phyloP scores from a whole-genome alignment of 2,888 invertebrate genomes.

The Melieria picta region DNA sequence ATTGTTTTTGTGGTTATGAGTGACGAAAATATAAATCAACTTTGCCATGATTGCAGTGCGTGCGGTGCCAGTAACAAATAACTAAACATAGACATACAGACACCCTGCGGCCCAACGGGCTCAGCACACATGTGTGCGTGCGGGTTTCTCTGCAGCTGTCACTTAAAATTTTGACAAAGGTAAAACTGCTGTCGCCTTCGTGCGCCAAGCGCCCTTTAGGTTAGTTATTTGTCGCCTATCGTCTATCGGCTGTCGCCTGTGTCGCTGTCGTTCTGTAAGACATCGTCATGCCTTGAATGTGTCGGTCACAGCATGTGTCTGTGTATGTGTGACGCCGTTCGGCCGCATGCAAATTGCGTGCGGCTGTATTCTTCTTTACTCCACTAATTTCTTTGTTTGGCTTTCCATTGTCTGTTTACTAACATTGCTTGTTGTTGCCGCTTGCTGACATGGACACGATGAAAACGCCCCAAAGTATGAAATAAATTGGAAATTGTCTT shows the following conservation, averaged over 20 bases:
- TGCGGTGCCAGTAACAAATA: neutral
- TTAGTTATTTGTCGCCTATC: neutral
- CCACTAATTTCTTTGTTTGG: constrained; percentile 16
- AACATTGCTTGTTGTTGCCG: no score
- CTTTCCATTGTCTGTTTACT: constrained; percentile 13
- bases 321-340: neutral
- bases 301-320: neutral
- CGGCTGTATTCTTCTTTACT: constrained; percentile 12
- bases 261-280: neutral
- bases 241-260: neutral
- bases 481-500: no score
- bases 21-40: no score
- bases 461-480: no score
- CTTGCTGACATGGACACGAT: no score
- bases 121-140: neutral
- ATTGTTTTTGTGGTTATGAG: no score
- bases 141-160: constrained; percentile 6
- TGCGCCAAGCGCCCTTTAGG: neutral
- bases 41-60: no score
- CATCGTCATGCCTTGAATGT: neutral
- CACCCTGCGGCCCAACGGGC: neutral
- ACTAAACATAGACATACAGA: constrained; percentile 35
- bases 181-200: neutral
- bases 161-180: constrained; percentile 10
- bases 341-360: neutral